A percentile compares a stretch with the other conserved stretches of the same genome.
Evolutionary conservation across 1,140 invertebrate species (phyloP).

Genomic region (Panulirus ornatus): DNA sequence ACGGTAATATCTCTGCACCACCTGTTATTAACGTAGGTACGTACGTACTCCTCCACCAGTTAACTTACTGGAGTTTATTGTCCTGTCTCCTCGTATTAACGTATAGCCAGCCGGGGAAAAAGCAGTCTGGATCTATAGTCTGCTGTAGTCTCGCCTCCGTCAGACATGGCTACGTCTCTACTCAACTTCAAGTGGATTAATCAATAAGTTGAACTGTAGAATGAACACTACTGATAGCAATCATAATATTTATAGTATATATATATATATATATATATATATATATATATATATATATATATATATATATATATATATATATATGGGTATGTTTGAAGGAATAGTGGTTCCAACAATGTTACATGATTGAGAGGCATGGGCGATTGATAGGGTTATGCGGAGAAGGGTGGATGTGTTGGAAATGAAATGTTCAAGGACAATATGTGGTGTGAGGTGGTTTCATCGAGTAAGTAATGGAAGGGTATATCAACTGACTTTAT

Average conservation of each 20-base stretch:
- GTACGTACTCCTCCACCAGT: not conserved
- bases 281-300: not conserved
- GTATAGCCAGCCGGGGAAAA: not conserved
- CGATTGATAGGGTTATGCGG: too few relatives aligned
- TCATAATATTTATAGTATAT: not conserved
- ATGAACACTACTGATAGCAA: not conserved
- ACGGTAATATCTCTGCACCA: not conserved
- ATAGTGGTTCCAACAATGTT: too few relatives aligned
- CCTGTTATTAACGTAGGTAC: not conserved
- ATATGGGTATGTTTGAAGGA: too few relatives aligned
- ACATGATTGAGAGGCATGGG: too few relatives aligned
- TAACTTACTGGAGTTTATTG: not conserved
- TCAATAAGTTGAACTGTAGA: not conserved
- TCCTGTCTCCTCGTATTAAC: not conserved
- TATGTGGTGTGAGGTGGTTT: too few relatives aligned
- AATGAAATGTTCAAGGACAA: too few relatives aligned
- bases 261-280: not conserved
- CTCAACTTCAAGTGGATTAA: not conserved
- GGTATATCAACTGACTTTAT: too few relatives aligned
- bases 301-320: not conserved
- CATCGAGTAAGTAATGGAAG: too few relatives aligned
- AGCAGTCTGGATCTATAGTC: not conserved
- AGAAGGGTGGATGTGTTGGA: too few relatives aligned
- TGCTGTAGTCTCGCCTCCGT: not conserved
- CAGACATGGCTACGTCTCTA: not conserved